Evolutionary conservation across 2,113 vertebrate genomes (phyloP), one percentile per base, ranked within the genome.

Genomic region (Urocynchramus pylzowi): DNA sequence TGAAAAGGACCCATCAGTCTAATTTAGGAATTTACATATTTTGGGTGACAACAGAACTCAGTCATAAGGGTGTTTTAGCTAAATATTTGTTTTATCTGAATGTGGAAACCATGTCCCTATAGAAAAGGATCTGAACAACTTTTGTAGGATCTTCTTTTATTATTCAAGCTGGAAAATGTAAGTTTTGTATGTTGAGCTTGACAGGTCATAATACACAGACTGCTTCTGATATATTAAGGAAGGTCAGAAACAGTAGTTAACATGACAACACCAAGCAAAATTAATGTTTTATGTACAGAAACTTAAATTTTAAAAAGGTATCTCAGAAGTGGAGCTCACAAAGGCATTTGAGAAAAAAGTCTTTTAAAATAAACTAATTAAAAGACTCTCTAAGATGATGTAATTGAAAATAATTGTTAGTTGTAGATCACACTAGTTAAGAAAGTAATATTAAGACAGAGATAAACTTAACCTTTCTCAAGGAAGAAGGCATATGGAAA

Each of bases 261-360:
- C 17, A 18, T 52, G 16, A 64, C 4, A 59, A 6, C 4, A 71
- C 2, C 2, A 33, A 33, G 22, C 1, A n/a, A 84, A 86, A 89
- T 18, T 31, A 47, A 63, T 17, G 10, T 39, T 84, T 7, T 23
- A 33, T 47, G 3, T 42, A 21, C 13, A 71, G 65, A 89, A 91
- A 28, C 9, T 21, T 39, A 45, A 10, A 21, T 65, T 84, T 78
- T 84, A 63, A 64, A 84, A 16, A 50, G 3, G 6, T 50, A 39
- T 5, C 8, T 81, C 37, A 71, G 35, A 84, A 65, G 7, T 0
- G 0, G 6, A 63, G 5, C 31, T 30, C 26, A 59, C 12, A 73
- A 53, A 82, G 8, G 2, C 8, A 30, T 47, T 63, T 77, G 7
- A 64, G 35, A 39, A 65, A 81, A 67, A 1, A 50, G 2, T 1